Percentiles rank a stretch among this genome's conserved stretches.
These are phyloP conservation scores for Sapajus apella DNA, from an alignment of 2,113 vertebrate genomes.

Conservation along the genomic window DNA sequence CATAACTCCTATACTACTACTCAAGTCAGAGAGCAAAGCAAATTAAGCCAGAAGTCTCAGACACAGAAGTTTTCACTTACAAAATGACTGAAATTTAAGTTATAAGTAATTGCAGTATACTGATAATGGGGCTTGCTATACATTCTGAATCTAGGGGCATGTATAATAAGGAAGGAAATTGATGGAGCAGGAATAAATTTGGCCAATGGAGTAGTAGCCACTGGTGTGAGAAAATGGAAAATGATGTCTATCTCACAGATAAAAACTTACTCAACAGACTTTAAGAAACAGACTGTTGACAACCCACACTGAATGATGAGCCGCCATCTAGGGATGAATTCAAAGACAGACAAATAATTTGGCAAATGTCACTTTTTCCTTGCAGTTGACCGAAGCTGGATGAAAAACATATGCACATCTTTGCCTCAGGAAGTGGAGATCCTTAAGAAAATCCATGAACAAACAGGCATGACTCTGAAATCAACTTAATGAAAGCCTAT, in stretches of 20 bases:
- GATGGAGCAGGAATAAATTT: not conserved
- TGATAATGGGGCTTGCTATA: not conserved
- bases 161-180: not conserved
- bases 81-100: not conserved
- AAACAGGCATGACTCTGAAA: not conserved
- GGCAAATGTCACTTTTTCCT: not conserved
- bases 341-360: not conserved
- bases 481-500: not conserved
- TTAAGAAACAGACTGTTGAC: not conserved
- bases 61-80: not conserved
- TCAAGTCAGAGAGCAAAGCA: slow-evolving; percentile 2
- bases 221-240: not conserved
- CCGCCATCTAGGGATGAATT: not conserved
- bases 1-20: too few species aligned
- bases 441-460: not conserved
- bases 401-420: not conserved
- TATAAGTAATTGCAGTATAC: not conserved
- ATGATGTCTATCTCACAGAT: not conserved
- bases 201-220: not conserved
- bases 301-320: not conserved
- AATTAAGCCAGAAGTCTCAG: slow-evolving; percentile 1
- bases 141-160: not conserved
- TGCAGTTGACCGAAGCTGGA: not conserved
- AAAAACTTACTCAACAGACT: not conserved
- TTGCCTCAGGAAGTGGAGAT: not conserved